These are phyloP conservation scores for Crocuta crocuta DNA, from an alignment of 2,113 vertebrate genomes.

Conservation along the genomic window DNA sequence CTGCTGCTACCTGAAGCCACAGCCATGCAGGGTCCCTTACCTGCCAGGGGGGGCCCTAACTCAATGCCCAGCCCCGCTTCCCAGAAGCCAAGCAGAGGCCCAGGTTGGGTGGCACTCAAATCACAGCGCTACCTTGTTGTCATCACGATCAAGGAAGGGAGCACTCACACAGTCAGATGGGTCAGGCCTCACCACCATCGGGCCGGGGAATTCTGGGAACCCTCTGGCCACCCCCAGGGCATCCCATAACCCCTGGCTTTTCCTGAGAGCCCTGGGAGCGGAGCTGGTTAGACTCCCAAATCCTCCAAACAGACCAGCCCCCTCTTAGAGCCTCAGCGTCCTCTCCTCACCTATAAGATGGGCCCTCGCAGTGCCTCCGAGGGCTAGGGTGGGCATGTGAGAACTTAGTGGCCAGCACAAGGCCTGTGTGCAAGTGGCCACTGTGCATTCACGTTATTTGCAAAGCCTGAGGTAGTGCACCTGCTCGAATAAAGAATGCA, in stretches of 20 bases:
- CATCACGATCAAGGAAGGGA: not conserved
- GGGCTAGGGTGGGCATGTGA: not conserved
- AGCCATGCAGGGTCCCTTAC: not conserved
- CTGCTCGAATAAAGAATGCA: not conserved
- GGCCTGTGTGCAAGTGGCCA: not conserved
- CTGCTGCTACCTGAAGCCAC: not conserved
- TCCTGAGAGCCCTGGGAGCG: not conserved
- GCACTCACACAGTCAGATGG: accelerated
- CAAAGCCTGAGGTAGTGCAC: not conserved
- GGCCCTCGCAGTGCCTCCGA: not conserved
- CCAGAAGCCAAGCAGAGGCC: not conserved
- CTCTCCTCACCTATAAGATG: not conserved
- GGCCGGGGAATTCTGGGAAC: not conserved
- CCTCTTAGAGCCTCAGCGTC: not conserved
- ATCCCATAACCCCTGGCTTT: not conserved
- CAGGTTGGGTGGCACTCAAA: not conserved
- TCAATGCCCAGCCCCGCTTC: not conserved
- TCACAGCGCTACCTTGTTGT: not conserved
- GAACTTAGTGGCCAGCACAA: not conserved
- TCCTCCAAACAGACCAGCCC: not conserved
- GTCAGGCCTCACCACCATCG: too few relatives aligned
- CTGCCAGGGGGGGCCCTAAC: not conserved
- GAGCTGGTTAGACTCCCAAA: not conserved
- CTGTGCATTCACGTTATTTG: accelerated
- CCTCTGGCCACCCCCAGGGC: not conserved